Conservation (phyloP, 2,797 vertebrate genomes). For the Argya squamiceps region DNA sequence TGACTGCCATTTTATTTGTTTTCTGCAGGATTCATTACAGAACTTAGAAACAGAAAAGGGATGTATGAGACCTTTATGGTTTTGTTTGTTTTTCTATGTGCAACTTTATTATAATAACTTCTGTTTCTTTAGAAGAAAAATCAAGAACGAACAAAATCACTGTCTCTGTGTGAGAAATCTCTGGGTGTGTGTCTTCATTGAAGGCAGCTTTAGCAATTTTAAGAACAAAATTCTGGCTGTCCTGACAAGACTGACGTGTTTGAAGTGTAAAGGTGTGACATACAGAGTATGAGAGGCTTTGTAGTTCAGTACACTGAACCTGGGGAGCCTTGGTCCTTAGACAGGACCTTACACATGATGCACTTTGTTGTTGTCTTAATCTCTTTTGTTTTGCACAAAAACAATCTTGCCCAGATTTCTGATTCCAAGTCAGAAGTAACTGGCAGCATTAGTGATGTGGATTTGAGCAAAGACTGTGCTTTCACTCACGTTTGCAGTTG, state of each 20-base stretch:
- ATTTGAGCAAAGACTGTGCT: neutral
- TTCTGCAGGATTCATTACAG: neutral
- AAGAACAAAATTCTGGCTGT: neutral
- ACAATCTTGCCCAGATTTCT: neutral
- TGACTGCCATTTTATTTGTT: neutral
- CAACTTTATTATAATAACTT: neutral
- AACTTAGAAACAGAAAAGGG: neutral
- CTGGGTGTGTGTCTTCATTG: neutral
- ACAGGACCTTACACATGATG: neutral
- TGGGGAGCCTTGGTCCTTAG: neutral
- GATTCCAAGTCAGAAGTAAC: neutral
- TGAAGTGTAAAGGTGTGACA: neutral
- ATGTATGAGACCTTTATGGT: neutral
- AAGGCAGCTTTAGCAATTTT: neutral
- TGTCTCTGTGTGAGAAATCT: neutral
- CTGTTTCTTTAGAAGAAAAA: neutral
- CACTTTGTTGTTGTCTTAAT: neutral
- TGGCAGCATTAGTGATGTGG: neutral
- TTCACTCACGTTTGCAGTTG: rapidly evolving
- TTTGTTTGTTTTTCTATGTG: rapidly evolving
- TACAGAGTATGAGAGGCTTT: rapidly evolving
- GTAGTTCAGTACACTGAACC: neutral
- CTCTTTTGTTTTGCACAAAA: neutral
- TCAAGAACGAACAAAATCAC: neutral
- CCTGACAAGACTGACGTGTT: neutral